A percentile compares a stretch with the other conserved stretches of the same genome.
phyloP scores from a whole-genome alignment of 2,888 invertebrate species.

The Perizoma flavofasciatum region DNA sequence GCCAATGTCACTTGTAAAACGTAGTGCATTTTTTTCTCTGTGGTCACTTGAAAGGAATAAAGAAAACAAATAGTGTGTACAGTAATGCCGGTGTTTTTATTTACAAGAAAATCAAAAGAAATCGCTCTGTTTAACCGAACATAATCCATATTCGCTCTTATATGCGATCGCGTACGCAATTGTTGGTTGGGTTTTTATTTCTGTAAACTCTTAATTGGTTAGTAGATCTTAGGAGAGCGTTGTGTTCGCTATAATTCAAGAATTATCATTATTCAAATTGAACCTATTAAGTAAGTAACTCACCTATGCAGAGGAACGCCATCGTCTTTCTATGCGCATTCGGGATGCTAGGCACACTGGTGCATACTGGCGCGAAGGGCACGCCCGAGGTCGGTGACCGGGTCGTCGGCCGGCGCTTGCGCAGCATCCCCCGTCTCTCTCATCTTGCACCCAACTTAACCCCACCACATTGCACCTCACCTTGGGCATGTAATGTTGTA shows the following conservation, averaged over 20 bases:
- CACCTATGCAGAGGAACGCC: background rate
- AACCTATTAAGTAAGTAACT: background rate
- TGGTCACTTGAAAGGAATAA: too few species aligned
- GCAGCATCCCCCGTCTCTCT: slow-evolving; percentile 43
- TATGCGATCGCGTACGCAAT: background rate
- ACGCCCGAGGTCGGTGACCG: slow-evolving; percentile 60
- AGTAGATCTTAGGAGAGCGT: too few species aligned
- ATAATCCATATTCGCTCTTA: background rate
- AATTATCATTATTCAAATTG: background rate
- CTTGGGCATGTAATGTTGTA: slow-evolving; percentile 35
- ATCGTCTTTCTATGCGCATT: slow-evolving; percentile 19
- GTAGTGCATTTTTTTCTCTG: too few species aligned
- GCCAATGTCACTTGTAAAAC: too few species aligned
- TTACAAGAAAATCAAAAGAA: too few species aligned
- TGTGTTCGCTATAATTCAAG: too few species aligned
- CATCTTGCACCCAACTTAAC: slow-evolving; percentile 10
- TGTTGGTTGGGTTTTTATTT: background rate
- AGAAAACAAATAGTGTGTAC: too few species aligned
- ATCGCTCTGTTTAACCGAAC: too few species aligned
- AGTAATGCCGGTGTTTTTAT: too few species aligned
- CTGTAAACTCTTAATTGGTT: background rate
- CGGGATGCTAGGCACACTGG: slow-evolving; percentile 40
- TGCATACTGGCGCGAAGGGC: slow-evolving; percentile 50
- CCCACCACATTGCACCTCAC: slow-evolving; percentile 43
- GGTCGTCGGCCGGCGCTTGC: slow-evolving; percentile 56